A percentile compares a stretch with the other conserved stretches of the same genome.
Conservation (phyloP, 2,888 invertebrate species). For the Muschampia plurimacula region DNA sequence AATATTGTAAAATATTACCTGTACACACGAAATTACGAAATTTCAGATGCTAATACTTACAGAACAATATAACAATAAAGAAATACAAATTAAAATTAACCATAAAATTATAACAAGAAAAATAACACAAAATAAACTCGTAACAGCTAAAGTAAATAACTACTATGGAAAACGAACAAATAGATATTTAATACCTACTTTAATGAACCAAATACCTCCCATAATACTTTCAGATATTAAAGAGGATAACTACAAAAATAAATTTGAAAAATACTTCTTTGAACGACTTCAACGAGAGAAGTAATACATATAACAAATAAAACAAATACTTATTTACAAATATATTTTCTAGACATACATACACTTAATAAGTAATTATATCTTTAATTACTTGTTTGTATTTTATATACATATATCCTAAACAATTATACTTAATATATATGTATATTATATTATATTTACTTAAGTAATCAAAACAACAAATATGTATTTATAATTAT, state of each 20-base stretch:
- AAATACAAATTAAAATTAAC: neutral
- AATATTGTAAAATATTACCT: conserved; percentile 17
- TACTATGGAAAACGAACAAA: neutral
- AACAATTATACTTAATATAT: too few species aligned
- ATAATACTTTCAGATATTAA: neutral
- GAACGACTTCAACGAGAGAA: too few species aligned
- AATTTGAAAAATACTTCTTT: neutral
- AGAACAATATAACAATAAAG: conserved; percentile 12
- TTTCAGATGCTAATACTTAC: conserved; percentile 4
- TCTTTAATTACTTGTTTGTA: too few species aligned
- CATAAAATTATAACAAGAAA: conserved; percentile 22
- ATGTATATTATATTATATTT: too few species aligned
- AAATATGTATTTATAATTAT: too few species aligned
- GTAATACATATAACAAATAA: too few species aligned
- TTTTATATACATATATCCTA: too few species aligned
- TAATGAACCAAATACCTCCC: conserved; percentile 1
- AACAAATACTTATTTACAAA: too few species aligned
- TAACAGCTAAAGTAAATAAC: neutral
- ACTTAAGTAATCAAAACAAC: too few species aligned
- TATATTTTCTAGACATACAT: too few species aligned
- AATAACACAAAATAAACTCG: neutral
- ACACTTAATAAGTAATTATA: too few species aligned
- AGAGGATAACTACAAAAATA: neutral
- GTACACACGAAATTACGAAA: conserved; percentile 20
- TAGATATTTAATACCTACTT: conserved; percentile 8